These are phyloP conservation scores for Xenopus borealis DNA, from an alignment of 2,113 vertebrate species.

Conservation along the genomic window DNA sequence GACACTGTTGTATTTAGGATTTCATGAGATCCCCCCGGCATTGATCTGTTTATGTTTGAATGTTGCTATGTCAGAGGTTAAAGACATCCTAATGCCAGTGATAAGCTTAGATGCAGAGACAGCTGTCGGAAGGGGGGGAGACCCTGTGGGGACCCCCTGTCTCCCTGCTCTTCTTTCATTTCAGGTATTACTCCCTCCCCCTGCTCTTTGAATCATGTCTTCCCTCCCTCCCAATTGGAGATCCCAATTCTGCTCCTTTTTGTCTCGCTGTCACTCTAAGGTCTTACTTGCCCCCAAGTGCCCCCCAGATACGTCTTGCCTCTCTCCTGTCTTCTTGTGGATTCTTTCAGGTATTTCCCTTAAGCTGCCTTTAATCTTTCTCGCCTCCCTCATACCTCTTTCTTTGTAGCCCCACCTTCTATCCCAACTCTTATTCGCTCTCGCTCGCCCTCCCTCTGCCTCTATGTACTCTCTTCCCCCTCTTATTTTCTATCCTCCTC, in stretches of 20 bases:
- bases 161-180: constrained; percentile 5
- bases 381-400: constrained; percentile 16
- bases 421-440: constrained; percentile 6
- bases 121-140: constrained; percentile 17
- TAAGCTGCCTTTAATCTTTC: constrained; percentile 5
- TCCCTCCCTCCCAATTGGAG: background rate
- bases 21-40: background rate
- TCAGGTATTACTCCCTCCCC: background rate
- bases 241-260: background rate
- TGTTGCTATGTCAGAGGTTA: constrained; percentile 31
- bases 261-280: constrained; percentile 13
- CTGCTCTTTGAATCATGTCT: background rate
- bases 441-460: background rate
- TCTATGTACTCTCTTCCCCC: constrained; percentile 15
- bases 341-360: constrained; percentile 13
- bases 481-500: background rate
- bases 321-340: background rate
- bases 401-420: constrained; percentile 25
- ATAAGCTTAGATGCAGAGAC: constrained; percentile 2
- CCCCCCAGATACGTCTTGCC: background rate
- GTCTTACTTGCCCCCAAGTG: too few relatives aligned
- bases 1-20: background rate
- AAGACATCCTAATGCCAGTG: constrained; percentile 3
- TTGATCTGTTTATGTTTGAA: background rate
- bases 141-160: constrained; percentile 9